A percentile compares a stretch with the other conserved stretches of the same genome.
phyloP scores from a whole-genome alignment of 2,888 invertebrate species.

The Cosmopolites sordidus region DNA sequence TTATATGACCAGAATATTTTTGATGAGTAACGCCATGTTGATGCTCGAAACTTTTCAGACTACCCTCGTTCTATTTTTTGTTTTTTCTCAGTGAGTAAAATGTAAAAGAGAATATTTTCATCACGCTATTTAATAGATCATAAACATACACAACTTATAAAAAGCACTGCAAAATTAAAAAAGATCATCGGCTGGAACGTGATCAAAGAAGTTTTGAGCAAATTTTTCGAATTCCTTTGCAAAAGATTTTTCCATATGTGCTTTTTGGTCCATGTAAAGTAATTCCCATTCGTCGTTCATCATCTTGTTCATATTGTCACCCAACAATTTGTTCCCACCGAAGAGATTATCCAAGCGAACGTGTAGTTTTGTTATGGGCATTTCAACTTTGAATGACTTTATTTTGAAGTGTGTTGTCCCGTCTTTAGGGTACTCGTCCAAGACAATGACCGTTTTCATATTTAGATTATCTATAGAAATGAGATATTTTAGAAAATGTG shows the following conservation, averaged over 20 bases:
- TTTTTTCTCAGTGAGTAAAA: too few relatives aligned
- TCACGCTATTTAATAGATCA: too few relatives aligned
- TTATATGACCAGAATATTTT: too few relatives aligned
- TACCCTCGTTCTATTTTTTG: too few relatives aligned
- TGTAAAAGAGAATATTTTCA: too few relatives aligned
- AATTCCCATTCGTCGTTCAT: conserved; percentile 30
- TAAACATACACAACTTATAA: too few relatives aligned
- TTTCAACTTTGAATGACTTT: neutral
- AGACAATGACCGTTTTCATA: conserved; percentile 2
- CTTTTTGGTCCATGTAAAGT: conserved; percentile 25
- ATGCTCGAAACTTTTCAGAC: too few relatives aligned
- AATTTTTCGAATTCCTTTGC: conserved; percentile 8
- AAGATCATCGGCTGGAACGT: conserved; percentile 7
- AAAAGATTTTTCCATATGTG: conserved; percentile 22
- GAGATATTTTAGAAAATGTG: too few relatives aligned
- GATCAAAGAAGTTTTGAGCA: conserved; percentile 10
- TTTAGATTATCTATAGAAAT: conserved; percentile 13
- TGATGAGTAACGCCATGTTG: too few relatives aligned
- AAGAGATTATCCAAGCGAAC: conserved; percentile 27
- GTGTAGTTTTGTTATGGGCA: conserved; percentile 5
- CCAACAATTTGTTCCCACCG: conserved; percentile 27
- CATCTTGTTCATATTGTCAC: conserved; percentile 24
- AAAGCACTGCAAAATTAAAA: too few relatives aligned
- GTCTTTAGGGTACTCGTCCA: conserved; percentile 10
- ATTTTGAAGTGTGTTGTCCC: conserved; percentile 14